Evolutionary conservation across 2,888 invertebrate genomes (phyloP).

Genomic region (Gastrophysa polygoni): DNA sequence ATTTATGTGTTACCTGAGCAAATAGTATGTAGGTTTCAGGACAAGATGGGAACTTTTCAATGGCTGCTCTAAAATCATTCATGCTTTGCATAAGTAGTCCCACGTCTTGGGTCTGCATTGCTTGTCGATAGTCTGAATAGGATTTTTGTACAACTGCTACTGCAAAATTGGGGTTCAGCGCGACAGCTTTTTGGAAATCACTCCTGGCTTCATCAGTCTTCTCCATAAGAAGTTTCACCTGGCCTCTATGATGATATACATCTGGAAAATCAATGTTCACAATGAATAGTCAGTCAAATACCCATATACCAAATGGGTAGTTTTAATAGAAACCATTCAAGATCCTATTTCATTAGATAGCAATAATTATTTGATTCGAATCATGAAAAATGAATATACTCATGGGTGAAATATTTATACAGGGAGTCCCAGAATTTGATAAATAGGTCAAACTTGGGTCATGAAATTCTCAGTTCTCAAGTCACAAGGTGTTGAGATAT

Average conservation of each 20-base stretch:
- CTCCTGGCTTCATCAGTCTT: slow-evolving; percentile 78
- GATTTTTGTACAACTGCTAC: slow-evolving; percentile 90
- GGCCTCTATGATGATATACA: slow-evolving; percentile 90
- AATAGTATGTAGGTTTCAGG: slow-evolving; percentile 87
- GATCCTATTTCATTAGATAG: too few relatives aligned
- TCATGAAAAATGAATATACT: too few relatives aligned
- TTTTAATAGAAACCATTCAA: too few relatives aligned
- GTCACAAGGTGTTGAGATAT: too few relatives aligned
- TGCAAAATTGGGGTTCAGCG: slow-evolving; percentile 82
- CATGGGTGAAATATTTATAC: too few relatives aligned
- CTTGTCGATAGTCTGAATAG: slow-evolving; percentile 78
- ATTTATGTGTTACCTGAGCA: slow-evolving; percentile 60
- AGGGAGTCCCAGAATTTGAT: too few relatives aligned
- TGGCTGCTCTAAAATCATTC: slow-evolving; percentile 74
- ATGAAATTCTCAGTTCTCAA: too few relatives aligned
- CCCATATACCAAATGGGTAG: too few relatives aligned
- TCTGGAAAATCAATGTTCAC: slow-evolving; percentile 67
- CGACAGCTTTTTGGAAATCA: slow-evolving; percentile 84
- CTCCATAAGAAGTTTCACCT: slow-evolving; percentile 84
- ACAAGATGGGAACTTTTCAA: slow-evolving; percentile 81
- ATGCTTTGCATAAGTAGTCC: slow-evolving; percentile 69
- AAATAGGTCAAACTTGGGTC: too few relatives aligned
- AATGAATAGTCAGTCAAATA: too few relatives aligned
- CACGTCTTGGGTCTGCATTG: slow-evolving; percentile 55
- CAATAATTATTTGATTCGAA: too few relatives aligned